A percentile compares a stretch with the other conserved stretches of the same genome.
Conservation (phyloP, 1,140 invertebrate species). For the Heliothis subflexa region DNA sequence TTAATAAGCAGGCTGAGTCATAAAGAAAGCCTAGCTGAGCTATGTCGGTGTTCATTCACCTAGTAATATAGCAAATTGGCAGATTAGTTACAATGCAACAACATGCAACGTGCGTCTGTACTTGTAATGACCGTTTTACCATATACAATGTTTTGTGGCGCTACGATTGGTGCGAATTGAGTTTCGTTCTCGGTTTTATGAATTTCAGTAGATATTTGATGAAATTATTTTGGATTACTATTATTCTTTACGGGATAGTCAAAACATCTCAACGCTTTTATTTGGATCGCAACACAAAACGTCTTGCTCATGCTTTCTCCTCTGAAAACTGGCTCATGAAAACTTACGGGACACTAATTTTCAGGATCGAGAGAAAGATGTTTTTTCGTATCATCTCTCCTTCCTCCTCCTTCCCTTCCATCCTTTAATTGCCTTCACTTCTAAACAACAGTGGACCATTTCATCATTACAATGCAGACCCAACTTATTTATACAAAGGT, state of each 20-base stretch:
- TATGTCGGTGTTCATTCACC: conserved; percentile 19
- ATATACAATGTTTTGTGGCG: conserved; percentile 3
- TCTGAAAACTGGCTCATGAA: too few relatives aligned
- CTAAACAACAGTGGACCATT: too few relatives aligned
- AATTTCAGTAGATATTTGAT: background rate
- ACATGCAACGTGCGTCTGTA: conserved; percentile 24
- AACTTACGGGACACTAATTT: too few relatives aligned
- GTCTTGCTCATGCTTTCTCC: too few relatives aligned
- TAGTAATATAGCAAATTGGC: conserved; percentile 42
- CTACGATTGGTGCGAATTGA: conserved; percentile 17
- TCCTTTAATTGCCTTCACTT: too few relatives aligned
- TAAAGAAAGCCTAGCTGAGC: conserved; percentile 28
- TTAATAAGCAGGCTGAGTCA: conserved; percentile 25
- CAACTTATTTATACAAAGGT: too few relatives aligned
- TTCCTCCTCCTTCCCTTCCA: too few relatives aligned
- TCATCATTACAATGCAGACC: too few relatives aligned
- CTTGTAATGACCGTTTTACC: conserved; percentile 31
- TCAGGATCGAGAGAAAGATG: too few relatives aligned
- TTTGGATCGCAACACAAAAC: too few relatives aligned
- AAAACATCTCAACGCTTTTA: too few relatives aligned
- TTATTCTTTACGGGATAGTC: background rate
- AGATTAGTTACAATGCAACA: conserved; percentile 38
- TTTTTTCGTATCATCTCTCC: too few relatives aligned
- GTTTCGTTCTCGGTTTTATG: conserved; percentile 1
- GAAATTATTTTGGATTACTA: background rate